Conservation (phyloP, 2,888 invertebrate genomes). For the Stramonita haemastoma region DNA sequence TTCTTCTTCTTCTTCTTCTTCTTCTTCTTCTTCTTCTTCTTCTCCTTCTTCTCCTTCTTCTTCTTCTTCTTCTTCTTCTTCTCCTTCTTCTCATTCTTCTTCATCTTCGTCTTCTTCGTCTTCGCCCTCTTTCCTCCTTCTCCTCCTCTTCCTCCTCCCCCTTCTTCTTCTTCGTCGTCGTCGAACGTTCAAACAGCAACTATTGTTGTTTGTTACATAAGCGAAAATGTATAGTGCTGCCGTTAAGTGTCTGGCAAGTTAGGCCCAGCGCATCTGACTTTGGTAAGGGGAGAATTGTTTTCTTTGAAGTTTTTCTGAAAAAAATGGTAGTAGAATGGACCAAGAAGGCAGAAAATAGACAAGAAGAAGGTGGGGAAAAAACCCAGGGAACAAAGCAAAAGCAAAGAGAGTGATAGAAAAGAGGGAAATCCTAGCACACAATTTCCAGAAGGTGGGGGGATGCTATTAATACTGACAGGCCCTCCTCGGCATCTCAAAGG, state of each 20-base stretch:
- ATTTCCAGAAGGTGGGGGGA: no score
- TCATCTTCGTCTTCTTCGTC: background rate
- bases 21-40: slow-evolving; percentile 38
- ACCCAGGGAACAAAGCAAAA: no score
- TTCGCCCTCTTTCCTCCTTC: background rate
- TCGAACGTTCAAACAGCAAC: background rate
- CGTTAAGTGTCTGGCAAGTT: no score
- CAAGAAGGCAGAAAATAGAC: no score
- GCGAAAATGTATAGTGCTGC: background rate
- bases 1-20: slow-evolving; percentile 11
- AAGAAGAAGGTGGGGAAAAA: no score
- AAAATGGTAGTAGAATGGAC: no score
- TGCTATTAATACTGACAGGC: no score
- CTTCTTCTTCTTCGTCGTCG: background rate
- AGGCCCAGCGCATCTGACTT: no score
- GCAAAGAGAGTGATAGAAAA: no score
- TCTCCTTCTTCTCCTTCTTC: slow-evolving; percentile 36
- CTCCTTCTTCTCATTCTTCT: background rate
- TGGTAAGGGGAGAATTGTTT: no score
- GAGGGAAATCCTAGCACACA: no score
- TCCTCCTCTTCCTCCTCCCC: background rate
- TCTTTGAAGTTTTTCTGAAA: background rate
- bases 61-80: slow-evolving; percentile 32
- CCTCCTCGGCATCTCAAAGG: no score
- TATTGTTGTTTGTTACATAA: background rate